These are phyloP conservation scores for Meleagris gallopavo DNA, from an alignment of 2,113 vertebrate species.

Conservation along the genomic window DNA sequence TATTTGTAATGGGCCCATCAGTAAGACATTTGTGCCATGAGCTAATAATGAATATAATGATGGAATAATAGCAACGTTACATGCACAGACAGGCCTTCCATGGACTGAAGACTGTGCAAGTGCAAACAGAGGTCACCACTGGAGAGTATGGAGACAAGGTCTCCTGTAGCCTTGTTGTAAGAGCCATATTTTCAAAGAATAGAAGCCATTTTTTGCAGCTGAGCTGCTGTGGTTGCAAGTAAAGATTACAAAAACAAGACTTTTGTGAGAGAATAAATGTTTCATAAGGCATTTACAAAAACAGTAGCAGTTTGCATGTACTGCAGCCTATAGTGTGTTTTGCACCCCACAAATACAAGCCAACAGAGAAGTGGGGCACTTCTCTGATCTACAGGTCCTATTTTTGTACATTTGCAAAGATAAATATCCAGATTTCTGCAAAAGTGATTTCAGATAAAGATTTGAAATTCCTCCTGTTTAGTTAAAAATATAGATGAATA, in stretches of 20 bases:
- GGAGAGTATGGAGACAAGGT: background rate
- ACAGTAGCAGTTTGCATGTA: background rate
- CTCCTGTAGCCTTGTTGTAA: background rate
- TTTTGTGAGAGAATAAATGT: background rate
- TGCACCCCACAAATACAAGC: background rate
- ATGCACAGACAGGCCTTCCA: background rate
- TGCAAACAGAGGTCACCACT: background rate
- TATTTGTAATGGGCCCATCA: background rate
- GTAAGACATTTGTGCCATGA: background rate
- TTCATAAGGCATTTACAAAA: background rate
- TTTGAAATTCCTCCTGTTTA: background rate
- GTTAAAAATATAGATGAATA: background rate
- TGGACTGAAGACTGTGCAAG: background rate
- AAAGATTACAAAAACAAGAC: background rate
- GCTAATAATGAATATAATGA: background rate
- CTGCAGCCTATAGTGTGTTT: background rate
- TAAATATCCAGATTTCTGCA: background rate
- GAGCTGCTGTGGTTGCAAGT: background rate
- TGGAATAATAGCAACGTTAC: background rate
- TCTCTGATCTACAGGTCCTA: background rate
- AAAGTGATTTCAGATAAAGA: constrained; percentile 20
- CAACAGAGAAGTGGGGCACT: background rate
- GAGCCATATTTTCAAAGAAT: background rate
- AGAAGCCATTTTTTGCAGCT: background rate
- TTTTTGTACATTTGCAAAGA: background rate